These are phyloP conservation scores for Paralichthys olivaceus DNA, from an alignment of 2,113 vertebrate species.

Conservation along the genomic window DNA sequence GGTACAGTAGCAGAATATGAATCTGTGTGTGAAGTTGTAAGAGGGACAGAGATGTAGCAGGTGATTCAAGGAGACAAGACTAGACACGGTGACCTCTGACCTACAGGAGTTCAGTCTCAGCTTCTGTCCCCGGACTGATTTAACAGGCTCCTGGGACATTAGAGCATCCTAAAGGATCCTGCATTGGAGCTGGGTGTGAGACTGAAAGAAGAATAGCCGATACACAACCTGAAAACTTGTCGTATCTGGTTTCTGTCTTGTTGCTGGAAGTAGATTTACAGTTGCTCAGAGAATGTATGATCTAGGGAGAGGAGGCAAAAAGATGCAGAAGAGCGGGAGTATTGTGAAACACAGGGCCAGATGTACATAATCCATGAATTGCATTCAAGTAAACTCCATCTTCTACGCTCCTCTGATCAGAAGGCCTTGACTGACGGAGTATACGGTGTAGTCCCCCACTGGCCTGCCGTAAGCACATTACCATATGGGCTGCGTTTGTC, in stretches of 20 bases:
- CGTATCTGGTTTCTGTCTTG: conserved; percentile 40
- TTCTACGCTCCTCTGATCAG: conserved; percentile 38
- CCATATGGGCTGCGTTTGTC: conserved; percentile 74
- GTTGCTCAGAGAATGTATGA: conserved; percentile 4
- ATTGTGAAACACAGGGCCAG: conserved; percentile 15
- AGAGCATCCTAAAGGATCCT: conserved; percentile 32
- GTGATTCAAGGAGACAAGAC: conserved; percentile 49
- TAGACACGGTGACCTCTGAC: conserved; percentile 53
- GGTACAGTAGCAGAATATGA: conserved; percentile 3
- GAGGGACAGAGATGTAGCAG: conserved; percentile 18
- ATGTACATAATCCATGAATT: conserved; percentile 8
- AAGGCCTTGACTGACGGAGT: conserved; percentile 41
- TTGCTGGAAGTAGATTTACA: conserved; percentile 43
- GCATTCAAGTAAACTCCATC: conserved; percentile 27
- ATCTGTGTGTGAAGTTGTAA: conserved; percentile 3
- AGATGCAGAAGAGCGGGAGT: background rate
- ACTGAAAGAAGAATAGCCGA: conserved; percentile 10
- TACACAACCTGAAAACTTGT: conserved; percentile 31
- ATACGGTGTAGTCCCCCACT: conserved; percentile 25
- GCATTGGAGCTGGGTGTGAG: conserved; percentile 1
- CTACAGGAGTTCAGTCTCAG: conserved; percentile 40
- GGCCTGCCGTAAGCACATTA: conserved; percentile 64
- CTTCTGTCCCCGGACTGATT: conserved; percentile 49
- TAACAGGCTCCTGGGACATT: conserved; percentile 28
- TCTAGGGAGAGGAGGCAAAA: conserved; percentile 5